Evolutionary conservation across 2,113 vertebrate genomes (phyloP).

Genomic region (Pica pica): DNA sequence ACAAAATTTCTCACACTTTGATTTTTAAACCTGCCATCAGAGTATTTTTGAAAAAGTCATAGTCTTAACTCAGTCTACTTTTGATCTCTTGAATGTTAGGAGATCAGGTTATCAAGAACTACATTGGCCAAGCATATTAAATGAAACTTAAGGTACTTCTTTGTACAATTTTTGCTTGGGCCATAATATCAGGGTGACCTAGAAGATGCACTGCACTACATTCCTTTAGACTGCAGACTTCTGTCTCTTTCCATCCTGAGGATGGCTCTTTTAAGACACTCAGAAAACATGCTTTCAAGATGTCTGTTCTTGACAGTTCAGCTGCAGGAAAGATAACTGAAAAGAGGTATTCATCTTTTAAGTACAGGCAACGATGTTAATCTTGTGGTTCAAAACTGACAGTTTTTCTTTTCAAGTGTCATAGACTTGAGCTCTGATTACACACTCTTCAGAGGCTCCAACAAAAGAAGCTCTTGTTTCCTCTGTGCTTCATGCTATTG

Average conservation of each 20-base stretch:
- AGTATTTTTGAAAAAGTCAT: not conserved
- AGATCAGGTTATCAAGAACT: not conserved
- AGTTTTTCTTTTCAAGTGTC: conserved; percentile 58
- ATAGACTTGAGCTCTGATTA: conserved; percentile 54
- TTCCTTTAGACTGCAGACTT: not conserved
- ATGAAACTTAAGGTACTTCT: not conserved
- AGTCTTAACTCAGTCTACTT: not conserved
- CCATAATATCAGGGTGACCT: not conserved
- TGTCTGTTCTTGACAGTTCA: conserved; percentile 33
- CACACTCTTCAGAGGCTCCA: conserved; percentile 13
- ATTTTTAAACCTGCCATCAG: not conserved
- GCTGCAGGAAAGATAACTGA: conserved; percentile 10
- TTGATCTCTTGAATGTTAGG: not conserved
- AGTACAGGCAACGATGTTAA: conserved; percentile 43
- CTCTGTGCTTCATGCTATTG: not conserved
- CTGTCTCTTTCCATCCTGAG: not conserved
- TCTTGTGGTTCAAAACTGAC: conserved; percentile 40
- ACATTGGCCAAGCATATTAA: not conserved
- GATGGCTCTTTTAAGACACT: not conserved
- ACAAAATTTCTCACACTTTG: not conserved
- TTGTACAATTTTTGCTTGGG: not conserved
- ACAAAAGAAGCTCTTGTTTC: conserved; percentile 38
- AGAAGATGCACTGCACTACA: not conserved
- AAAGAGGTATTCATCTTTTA: conserved; percentile 39
- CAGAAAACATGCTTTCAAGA: conserved; percentile 26